Conservation (phyloP, 2,797 vertebrate genomes). For the Lepilemur septentrionalis region DNA sequence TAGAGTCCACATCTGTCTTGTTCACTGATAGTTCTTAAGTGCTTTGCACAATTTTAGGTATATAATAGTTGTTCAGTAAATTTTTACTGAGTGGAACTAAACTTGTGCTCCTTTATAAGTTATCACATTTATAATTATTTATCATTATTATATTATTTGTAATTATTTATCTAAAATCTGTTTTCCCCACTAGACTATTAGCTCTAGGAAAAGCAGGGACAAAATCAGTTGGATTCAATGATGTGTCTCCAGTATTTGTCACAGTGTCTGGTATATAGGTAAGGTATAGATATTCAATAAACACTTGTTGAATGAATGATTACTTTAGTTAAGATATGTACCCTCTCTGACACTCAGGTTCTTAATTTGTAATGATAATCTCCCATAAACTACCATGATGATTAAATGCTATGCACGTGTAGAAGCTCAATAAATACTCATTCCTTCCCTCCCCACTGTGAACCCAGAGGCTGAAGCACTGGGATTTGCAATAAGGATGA, state of each 20-base stretch:
- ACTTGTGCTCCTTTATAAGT: not conserved
- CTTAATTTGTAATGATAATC: not conserved
- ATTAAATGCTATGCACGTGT: not conserved
- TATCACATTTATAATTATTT: not conserved
- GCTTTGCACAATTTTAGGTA: not conserved
- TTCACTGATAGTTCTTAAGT: not conserved
- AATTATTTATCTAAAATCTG: not conserved
- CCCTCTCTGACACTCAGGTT: not conserved
- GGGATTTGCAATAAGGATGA: not conserved
- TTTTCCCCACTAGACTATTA: not conserved
- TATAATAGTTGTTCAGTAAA: not conserved
- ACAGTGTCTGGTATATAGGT: not conserved
- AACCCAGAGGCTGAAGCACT: not conserved
- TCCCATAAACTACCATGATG: not conserved
- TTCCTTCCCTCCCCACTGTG: not conserved
- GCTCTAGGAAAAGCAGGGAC: not conserved
- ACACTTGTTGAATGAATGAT: not conserved
- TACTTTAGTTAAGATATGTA: not conserved
- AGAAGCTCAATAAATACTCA: not conserved
- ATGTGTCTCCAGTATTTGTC: not conserved
- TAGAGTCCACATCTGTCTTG: not conserved
- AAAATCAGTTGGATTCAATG: not conserved
- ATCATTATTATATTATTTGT: not conserved
- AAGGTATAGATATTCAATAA: not conserved
- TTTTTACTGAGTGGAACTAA: not conserved